Conservation (phyloP, 2,113 vertebrate genomes). For the Chaetorhynchus papuensis region DNA sequence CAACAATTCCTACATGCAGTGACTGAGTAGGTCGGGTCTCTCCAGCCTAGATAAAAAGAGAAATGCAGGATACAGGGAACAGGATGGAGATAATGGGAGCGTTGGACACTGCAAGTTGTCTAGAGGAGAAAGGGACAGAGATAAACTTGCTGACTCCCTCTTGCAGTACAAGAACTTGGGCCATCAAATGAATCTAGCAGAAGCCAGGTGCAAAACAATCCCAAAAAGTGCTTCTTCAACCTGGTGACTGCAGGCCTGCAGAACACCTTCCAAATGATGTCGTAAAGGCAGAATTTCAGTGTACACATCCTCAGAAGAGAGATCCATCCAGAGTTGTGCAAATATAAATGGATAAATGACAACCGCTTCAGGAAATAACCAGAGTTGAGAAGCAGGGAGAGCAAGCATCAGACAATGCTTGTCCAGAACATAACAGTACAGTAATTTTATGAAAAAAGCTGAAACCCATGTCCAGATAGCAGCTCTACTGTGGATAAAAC, state of each 20-base stretch:
- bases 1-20: not conserved
- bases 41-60: not conserved
- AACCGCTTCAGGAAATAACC: not conserved
- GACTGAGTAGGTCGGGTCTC: not conserved
- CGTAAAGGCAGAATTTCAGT: not conserved
- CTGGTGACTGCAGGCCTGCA: not conserved
- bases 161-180: not conserved
- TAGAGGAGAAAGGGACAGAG: not conserved
- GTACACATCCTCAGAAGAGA: not conserved
- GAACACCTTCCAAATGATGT: not conserved
- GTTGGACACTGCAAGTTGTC: rapidly evolving
- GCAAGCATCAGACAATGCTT: not conserved
- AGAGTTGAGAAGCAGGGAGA: not conserved
- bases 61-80: not conserved
- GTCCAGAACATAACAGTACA: not conserved
- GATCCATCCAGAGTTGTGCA: not conserved
- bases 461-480: not conserved
- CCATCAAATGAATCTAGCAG: not conserved
- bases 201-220: not conserved
- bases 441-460: not conserved
- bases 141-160: not conserved
- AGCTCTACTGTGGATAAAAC: not conserved
- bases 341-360: not conserved
- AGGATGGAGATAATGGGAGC: rapidly evolving
- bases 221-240: not conserved